phyloP scores from a whole-genome alignment of 1,140 invertebrate species.

The Conus ventricosus region DNA sequence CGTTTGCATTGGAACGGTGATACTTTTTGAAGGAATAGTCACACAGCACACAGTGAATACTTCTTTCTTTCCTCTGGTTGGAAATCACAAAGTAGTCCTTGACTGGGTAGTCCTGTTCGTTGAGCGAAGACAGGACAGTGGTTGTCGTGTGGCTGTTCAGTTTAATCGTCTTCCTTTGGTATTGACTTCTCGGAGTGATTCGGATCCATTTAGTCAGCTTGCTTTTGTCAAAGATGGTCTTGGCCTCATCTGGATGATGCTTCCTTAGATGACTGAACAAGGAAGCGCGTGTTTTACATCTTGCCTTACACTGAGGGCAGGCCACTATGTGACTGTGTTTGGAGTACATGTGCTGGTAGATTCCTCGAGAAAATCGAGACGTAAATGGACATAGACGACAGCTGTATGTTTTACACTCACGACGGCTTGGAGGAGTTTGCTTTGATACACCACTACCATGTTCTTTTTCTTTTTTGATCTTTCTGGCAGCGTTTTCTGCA shows the following conservation, averaged over 20 bases:
- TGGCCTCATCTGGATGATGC: not conserved
- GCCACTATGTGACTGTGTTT: not conserved
- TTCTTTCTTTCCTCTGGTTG: not conserved
- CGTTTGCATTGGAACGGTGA: not conserved
- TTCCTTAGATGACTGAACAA: not conserved
- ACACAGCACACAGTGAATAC: not conserved
- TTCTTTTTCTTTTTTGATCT: not conserved
- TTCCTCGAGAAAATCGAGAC: not conserved
- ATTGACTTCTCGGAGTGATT: not conserved
- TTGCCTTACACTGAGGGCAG: not conserved
- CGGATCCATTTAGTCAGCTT: constrained; percentile 9
- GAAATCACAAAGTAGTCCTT: not conserved
- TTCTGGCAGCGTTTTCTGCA: not conserved
- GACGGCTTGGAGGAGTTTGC: not conserved
- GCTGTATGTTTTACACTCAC: not conserved
- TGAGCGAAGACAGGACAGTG: not conserved
- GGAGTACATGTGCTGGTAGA: constrained; percentile 21
- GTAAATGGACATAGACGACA: not conserved
- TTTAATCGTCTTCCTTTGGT: not conserved
- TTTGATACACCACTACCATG: not conserved
- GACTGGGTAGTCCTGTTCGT: not conserved
- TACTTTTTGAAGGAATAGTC: constrained; percentile 11
- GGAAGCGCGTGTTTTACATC: not conserved
- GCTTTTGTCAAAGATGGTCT: not conserved
- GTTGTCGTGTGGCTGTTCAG: not conserved